phyloP scores from a whole-genome alignment of 2,888 invertebrate species.

The Dermolepida albohirtum region DNA sequence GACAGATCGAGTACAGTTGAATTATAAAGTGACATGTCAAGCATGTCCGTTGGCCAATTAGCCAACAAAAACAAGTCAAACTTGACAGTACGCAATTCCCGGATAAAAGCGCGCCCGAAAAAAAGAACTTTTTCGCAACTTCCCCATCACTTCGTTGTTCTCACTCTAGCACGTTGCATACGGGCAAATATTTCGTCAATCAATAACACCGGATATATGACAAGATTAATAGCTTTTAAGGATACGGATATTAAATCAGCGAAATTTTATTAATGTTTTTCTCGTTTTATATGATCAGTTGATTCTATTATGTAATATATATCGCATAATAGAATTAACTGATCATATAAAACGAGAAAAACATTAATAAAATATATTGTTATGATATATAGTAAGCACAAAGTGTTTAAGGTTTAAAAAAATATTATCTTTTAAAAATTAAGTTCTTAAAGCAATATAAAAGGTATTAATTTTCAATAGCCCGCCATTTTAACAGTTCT shows the following conservation, averaged over 20 bases:
- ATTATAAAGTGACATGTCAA: conserved; percentile 61
- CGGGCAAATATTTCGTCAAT: conserved; percentile 7
- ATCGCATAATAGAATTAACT: not conserved
- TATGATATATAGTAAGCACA: no score
- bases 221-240: conserved; percentile 34
- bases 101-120: conserved; percentile 13
- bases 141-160: not conserved
- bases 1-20: conserved; percentile 57
- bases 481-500: no score
- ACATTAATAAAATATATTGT: conserved; percentile 34
- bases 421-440: no score
- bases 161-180: not conserved
- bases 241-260: conserved; percentile 28
- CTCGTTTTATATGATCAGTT: not conserved
- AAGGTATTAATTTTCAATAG: no score
- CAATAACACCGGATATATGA: conserved; percentile 26
- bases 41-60: conserved; percentile 60
- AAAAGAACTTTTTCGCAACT: conserved; percentile 17
- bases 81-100: conserved; percentile 36
- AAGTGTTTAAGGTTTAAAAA: no score
- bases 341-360: conserved; percentile 5
- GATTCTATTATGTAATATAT: not conserved
- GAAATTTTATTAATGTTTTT: conserved; percentile 32
- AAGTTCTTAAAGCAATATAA: no score
- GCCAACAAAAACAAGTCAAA: conserved; percentile 57